Conservation (phyloP, 1,140 invertebrate species). For the silkworm (Bombyx mori) region ASM3026992v2 NC_085110.1:10101501-10102000, state of each 20-base stretch:
- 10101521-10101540: too few relatives aligned
- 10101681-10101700: slow-evolving; percentile 47
- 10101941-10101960: slow-evolving; percentile 56
- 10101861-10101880: slow-evolving; percentile 67
- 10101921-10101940: slow-evolving; percentile 69
- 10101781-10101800: slow-evolving; percentile 72
- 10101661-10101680: too few relatives aligned
- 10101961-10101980: slow-evolving; percentile 55
- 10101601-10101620: too few relatives aligned
- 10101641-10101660: too few relatives aligned
- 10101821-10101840: slow-evolving; percentile 67
- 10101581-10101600: too few relatives aligned
- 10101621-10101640: too few relatives aligned
- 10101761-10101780: slow-evolving; percentile 73
- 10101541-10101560: too few relatives aligned
- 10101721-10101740: slow-evolving; percentile 49
- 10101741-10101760: slow-evolving; percentile 65
- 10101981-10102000: slow-evolving; percentile 54
- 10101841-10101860: slow-evolving; percentile 70
- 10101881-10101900: slow-evolving; percentile 68
- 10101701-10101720: slow-evolving; percentile 52
- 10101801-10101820: slow-evolving; percentile 70
- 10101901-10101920: slow-evolving; percentile 65
- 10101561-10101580: too few relatives aligned
- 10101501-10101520: too few relatives aligned